phyloP scores from a whole-genome alignment of 2,888 invertebrate genomes.

The Eupithecia centaureata region DNA sequence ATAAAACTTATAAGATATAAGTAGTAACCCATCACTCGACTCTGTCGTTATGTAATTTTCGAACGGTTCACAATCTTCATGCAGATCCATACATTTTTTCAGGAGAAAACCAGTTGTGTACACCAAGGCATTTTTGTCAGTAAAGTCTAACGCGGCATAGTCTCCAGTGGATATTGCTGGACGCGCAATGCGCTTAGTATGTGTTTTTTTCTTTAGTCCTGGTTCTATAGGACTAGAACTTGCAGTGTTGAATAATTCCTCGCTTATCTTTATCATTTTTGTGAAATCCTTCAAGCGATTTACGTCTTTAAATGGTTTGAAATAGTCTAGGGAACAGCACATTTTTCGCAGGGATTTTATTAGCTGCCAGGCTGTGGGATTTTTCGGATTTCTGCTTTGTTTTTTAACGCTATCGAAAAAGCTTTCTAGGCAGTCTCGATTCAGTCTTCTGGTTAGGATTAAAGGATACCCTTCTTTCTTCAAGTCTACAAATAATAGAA shows the following conservation, averaged over 20 bases:
- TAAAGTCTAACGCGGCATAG: conserved; percentile 12
- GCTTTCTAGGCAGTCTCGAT: conserved; percentile 31
- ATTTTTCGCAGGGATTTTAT: conserved; percentile 9
- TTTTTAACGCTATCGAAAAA: conserved; percentile 29
- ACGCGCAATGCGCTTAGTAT: not conserved
- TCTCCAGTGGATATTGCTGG: conserved; percentile 5
- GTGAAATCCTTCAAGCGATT: not conserved
- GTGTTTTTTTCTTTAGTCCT: not conserved
- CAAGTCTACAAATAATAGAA: conserved; percentile 33
- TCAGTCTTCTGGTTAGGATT: conserved; percentile 35
- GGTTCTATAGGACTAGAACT: not conserved
- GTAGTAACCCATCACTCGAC: not conserved
- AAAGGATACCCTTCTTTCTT: conserved; percentile 27
- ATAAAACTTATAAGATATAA: not conserved
- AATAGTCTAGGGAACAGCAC: not conserved
- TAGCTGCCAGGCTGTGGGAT: conserved; percentile 14
- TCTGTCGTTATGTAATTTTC: conserved; percentile 6
- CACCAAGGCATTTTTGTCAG: conserved; percentile 5
- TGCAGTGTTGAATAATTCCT: not conserved
- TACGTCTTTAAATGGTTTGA: not conserved
- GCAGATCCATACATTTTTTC: conserved; percentile 15
- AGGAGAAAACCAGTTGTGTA: conserved; percentile 16
- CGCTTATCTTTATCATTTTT: not conserved
- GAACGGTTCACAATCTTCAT: conserved; percentile 10
- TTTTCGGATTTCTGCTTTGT: not conserved